These are phyloP conservation scores for Helicoverpa zea DNA, from an alignment of 1,140 invertebrate genomes.

Conservation along the genomic window DNA sequence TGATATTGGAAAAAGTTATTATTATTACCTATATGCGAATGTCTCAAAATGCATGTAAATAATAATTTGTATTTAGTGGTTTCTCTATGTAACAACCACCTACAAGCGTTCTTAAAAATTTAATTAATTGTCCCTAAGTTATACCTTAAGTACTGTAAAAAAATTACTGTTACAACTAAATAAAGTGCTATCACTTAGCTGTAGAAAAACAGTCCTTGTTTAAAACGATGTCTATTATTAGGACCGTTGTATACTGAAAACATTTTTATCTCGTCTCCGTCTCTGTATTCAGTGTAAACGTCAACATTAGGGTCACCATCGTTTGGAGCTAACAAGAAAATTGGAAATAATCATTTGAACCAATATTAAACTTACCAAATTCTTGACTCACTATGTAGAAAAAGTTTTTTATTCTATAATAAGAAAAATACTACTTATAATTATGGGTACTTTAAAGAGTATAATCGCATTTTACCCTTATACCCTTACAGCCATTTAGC, in stretches of 20 bases:
- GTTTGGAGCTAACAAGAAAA: not conserved
- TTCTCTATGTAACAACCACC: too few species aligned
- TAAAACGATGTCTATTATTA: conserved; percentile 50
- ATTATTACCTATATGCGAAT: too few species aligned
- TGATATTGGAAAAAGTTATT: too few species aligned
- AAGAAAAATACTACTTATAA: not conserved
- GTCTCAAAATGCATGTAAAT: too few species aligned
- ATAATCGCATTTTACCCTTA: not conserved
- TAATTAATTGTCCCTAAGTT: not conserved
- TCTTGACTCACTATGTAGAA: not conserved
- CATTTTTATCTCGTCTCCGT: conserved; percentile 48
- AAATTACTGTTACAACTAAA: not conserved
- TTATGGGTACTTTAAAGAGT: not conserved
- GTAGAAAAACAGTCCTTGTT: conserved; percentile 26
- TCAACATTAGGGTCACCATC: conserved; percentile 43
- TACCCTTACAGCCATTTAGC: conserved; percentile 1
- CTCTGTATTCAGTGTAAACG: conserved; percentile 53
- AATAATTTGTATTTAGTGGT: too few species aligned
- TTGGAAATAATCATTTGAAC: not conserved
- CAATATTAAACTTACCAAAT: not conserved
- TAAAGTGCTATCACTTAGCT: not conserved
- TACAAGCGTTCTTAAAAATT: too few species aligned
- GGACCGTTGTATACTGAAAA: conserved; percentile 29
- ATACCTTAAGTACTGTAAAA: not conserved
- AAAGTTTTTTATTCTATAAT: too few species aligned